phyloP scores from a whole-genome alignment of 2,797 vertebrate species.

The Aldrovandia affinis region DNA sequence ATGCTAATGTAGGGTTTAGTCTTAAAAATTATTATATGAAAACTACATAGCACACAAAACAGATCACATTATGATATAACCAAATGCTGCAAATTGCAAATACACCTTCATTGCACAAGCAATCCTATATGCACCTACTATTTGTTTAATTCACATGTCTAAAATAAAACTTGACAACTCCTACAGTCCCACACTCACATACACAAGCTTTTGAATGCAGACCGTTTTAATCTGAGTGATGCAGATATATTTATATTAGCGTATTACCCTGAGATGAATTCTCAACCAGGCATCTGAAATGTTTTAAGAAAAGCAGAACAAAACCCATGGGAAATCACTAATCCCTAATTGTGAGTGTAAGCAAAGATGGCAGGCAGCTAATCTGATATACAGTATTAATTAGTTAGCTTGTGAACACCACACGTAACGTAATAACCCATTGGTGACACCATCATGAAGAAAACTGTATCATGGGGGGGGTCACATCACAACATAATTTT shows the following conservation, averaged over 20 bases:
- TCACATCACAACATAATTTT: not conserved
- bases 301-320: not conserved
- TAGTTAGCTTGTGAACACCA: not conserved
- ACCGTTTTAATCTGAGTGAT: not conserved
- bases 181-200: constrained; percentile 37
- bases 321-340: not conserved
- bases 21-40: not conserved
- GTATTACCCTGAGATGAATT: not conserved
- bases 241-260: too few relatives aligned
- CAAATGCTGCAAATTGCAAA: constrained; percentile 1
- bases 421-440: not conserved
- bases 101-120: constrained; percentile 17
- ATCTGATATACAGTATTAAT: not conserved
- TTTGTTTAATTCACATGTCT: constrained; percentile 32
- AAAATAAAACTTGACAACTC: constrained; percentile 38
- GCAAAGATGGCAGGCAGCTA: not conserved
- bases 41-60: not conserved
- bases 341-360: not conserved
- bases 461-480: not conserved
- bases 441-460: constrained; percentile 1
- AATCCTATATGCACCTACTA: constrained; percentile 21
- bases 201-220: constrained; percentile 29
- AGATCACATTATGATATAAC: not conserved
- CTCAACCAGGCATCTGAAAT: not conserved
- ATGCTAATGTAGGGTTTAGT: not conserved